These are phyloP conservation scores for Euproctis similis DNA, from an alignment of 2,888 invertebrate genomes.

Conservation along the genomic window DNA sequence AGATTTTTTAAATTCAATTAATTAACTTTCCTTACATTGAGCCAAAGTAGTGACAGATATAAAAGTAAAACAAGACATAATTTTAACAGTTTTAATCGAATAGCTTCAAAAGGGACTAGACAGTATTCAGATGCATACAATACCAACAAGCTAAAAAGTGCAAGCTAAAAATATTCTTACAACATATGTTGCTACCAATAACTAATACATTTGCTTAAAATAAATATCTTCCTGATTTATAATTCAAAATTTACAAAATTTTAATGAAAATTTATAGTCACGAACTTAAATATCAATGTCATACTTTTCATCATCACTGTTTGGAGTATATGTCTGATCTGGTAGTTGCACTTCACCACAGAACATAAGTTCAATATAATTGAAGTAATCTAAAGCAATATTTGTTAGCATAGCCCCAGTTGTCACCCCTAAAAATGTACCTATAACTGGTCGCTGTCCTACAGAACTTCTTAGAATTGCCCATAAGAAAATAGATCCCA, in stretches of 20 bases:
- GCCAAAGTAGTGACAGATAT: too few species aligned
- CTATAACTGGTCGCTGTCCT: constrained; percentile 80
- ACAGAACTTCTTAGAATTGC: constrained; percentile 88
- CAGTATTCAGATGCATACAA: constrained; percentile 19
- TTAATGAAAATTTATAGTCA: constrained; percentile 1
- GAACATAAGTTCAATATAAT: constrained; percentile 77
- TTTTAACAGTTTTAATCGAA: constrained; percentile 25
- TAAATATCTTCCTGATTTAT: constrained; percentile 9
- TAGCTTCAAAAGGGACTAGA: constrained; percentile 32
- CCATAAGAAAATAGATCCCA: constrained; percentile 93
- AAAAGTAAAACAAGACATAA: neutral
- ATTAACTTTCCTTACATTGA: too few species aligned
- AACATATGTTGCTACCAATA: constrained; percentile 27
- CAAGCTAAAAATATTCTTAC: constrained; percentile 17
- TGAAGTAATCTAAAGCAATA: constrained; percentile 78
- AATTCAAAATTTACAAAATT: constrained; percentile 9
- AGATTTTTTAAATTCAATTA: too few species aligned
- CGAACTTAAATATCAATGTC: constrained; percentile 59
- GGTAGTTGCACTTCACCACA: constrained; percentile 68
- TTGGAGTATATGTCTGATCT: constrained; percentile 61
- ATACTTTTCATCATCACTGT: constrained; percentile 73
- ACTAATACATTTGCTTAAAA: constrained; percentile 19
- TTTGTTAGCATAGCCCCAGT: constrained; percentile 80
- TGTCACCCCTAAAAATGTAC: constrained; percentile 81
- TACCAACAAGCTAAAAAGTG: constrained; percentile 23